Evolutionary conservation across 2,113 vertebrate genomes (phyloP).

Genomic region (Dolichotis patagonum): DNA sequence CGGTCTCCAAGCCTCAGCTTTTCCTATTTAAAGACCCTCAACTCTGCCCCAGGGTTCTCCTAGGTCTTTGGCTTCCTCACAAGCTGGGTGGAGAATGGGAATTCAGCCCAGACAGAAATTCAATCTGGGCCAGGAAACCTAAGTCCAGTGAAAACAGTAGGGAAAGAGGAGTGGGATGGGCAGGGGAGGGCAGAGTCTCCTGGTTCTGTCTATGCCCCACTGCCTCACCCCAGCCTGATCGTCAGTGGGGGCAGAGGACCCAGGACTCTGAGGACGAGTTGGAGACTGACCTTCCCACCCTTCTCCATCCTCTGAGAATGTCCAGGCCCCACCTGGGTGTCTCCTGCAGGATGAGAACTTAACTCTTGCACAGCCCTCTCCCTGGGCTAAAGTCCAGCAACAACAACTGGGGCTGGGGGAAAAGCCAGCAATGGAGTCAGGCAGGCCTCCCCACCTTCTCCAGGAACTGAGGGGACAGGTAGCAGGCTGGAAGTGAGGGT

Average conservation of each 20-base stretch:
- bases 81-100: slow-evolving; percentile 71
- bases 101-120: slow-evolving; percentile 77
- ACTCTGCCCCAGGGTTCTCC: background rate
- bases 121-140: slow-evolving; percentile 74
- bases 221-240: background rate
- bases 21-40: background rate
- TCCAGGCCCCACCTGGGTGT: background rate
- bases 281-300: background rate
- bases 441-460: background rate
- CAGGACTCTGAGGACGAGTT: background rate
- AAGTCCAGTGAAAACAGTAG: slow-evolving; percentile 63
- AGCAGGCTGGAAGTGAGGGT: slow-evolving; percentile 58
- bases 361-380: background rate
- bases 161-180: slow-evolving; percentile 45
- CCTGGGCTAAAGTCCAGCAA: slow-evolving; percentile 5
- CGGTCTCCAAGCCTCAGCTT: background rate
- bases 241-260: background rate
- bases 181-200: background rate
- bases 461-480: slow-evolving; percentile 28
- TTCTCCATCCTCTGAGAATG: background rate
- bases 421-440: background rate
- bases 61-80: slow-evolving; percentile 33
- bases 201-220: background rate
- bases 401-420: background rate
- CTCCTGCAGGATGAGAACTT: slow-evolving; percentile 5